Base-by-base conservation (phyloP, 2,888 invertebrate species). In the Netelia inedita region DNA sequence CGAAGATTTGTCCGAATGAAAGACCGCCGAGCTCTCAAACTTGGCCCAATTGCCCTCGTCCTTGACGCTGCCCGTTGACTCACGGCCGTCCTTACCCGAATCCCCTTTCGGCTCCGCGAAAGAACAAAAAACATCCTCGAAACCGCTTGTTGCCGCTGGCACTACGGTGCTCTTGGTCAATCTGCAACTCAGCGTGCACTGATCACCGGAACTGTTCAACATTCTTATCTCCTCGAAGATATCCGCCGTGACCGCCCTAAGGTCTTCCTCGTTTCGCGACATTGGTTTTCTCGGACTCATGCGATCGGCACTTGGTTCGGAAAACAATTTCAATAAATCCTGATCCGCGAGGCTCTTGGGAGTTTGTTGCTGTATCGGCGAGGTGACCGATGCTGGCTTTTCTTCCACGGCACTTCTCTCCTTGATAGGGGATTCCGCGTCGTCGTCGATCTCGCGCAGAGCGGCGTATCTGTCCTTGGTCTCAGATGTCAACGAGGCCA, bases 381-480 rank as follows among this genome's bases (percentile, higher is more conserved):
- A 90, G 11, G 82, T 84, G 0, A 87, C 71, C 0, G 78, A 14
- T 0, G 88, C 57, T 1, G 72, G 35, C 6, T 88, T 87, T 3
- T 89, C 91, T n/a, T 86, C 86, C 81, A 28, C 66, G 72, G 53
- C 21, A 14, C 16, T 46, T 5, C 68, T 83, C 72, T 88, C 89
- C 82, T 86, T 87, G n/a, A 35, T 46, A 57, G 68, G 41, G 79
- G 88, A 85, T 65, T 91, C 92, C 1, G 90, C 88, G 85, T 94
- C 91, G 53, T 92, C 91, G 53, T 97, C 97, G 11, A 96, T 96
- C 91, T 97, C 97, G 0, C 98, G 94, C 71, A 98, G 93, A 0
- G 98, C 98, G 0, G 98, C 98, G 91, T 98, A 98, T 89, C 96
- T 96, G 93, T 97, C 97, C 87, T 95, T 95, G n/a, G 94, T 94